These are phyloP conservation scores for Haliclona indistincta DNA, from an alignment of 37 sponge, comb jelly and placozoan genomes.

Conservation along the genomic window DNA sequence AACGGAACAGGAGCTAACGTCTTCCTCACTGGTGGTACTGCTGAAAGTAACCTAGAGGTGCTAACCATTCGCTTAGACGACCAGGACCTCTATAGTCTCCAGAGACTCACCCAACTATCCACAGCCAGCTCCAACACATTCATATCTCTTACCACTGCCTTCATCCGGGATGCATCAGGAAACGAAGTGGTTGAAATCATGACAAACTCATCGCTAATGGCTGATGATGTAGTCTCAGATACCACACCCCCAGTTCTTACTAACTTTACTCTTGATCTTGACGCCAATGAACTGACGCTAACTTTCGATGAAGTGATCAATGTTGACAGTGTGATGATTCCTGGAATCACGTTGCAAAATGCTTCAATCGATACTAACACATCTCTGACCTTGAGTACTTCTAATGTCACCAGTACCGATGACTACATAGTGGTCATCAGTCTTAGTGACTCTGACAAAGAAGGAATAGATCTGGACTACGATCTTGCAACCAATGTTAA, in stretches of 20 bases:
- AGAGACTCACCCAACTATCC: conserved; percentile 44
- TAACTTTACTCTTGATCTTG: conserved; percentile 61
- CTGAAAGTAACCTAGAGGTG: conserved; percentile 47
- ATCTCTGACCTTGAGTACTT: conserved; percentile 40
- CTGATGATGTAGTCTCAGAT: conserved; percentile 34
- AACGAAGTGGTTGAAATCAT: conserved; percentile 31
- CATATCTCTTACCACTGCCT: conserved; percentile 40
- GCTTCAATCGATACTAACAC: conserved; percentile 9
- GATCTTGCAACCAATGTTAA: conserved; percentile 55
- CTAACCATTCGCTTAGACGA: conserved; percentile 38
- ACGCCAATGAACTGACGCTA: conserved; percentile 43
- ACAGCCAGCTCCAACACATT: conserved; percentile 36
- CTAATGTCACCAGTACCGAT: conserved; percentile 19
- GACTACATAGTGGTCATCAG: conserved; percentile 64
- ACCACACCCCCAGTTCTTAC: conserved; percentile 51
- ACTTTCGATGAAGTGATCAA: conserved; percentile 89
- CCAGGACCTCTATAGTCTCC: conserved; percentile 48
- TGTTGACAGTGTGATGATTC: conserved; percentile 28
- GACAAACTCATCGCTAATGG: conserved; percentile 13
- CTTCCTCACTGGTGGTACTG: conserved; percentile 52
- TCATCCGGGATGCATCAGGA: conserved; percentile 57
- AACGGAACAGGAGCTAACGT: conserved; percentile 12
- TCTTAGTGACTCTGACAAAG: conserved; percentile 66
- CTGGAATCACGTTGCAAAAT: conserved; percentile 50
- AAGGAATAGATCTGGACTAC: conserved; percentile 43